Evolutionary conservation across 2,888 invertebrate species (phyloP), one percentile per base, ranked within the genome.

Genomic region (Tetranychus piercei): DNA sequence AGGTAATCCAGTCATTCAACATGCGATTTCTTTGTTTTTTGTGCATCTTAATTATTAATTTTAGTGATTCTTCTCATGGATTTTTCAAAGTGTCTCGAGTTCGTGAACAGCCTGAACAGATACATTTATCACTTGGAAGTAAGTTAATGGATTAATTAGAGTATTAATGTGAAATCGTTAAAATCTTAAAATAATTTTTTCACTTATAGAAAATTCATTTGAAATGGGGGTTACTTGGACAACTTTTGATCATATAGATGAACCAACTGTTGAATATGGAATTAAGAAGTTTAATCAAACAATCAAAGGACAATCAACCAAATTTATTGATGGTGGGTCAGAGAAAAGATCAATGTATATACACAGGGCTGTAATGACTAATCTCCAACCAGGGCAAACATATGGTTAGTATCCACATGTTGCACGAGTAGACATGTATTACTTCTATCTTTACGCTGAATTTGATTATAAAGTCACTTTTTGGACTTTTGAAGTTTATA

Each of bases 301-400:
- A 11, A 72, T 72, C 45, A 73, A 67, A 9, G 79, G 79, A 4
- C 71, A 66, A 23, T 73, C 75, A 7, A 78, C 76, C 6, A 74
- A 76, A 65, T 93, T 93, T 82, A 84, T 87, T 0, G 92, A 92
- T 81, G 91, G 90, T 7, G 92, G 92, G 1, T 77, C 80, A 0
- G 81, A 84, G 76, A 85, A 86, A 74, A 85, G 87, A 44, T 81
- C 84, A 0, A 89, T 91, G 82, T 92, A 87, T 82, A 89, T 93
- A 76, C 93, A 94, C 81, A 86, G 87, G 80, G 92, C 90, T 22
- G 81, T 81, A 69, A 81, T 94, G 74, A 78, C 76, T 1, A 76
- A 74, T 45, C 74, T 79, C n/a, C 43, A 72, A n/a, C 76, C 79
- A 6, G 77, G 75, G 1, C 44, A 65, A 20, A 43, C 20, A 4